Conservation (phyloP, 1,140 invertebrate species). For the Maconellicoccus hirsutus region DNA sequence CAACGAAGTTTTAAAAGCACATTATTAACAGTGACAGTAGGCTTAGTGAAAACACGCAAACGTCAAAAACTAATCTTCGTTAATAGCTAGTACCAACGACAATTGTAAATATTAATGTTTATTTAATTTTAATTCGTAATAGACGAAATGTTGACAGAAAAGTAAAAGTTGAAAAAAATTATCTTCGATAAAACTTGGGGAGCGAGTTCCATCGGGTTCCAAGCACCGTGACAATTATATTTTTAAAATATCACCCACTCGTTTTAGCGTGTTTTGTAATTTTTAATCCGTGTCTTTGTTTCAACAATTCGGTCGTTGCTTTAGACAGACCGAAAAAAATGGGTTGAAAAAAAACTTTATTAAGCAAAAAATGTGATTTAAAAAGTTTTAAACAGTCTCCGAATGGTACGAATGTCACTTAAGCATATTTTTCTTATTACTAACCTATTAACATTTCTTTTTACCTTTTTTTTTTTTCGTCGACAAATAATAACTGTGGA, state of each 20-base stretch:
- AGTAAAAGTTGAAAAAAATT: neutral
- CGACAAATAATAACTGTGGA: neutral
- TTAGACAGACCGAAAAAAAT: neutral
- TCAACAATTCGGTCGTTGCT: neutral
- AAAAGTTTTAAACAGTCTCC: conserved; percentile 15
- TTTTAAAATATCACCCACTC: conserved; percentile 12
- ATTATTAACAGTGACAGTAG: conserved; percentile 1
- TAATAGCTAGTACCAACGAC: neutral
- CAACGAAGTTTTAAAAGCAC: neutral
- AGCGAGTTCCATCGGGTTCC: conserved; percentile 17
- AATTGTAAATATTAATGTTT: conserved; percentile 10
- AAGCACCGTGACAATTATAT: conserved; percentile 20
- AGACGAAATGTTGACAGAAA: neutral
- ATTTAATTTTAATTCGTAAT: conserved; percentile 10
- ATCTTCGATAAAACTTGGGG: neutral
- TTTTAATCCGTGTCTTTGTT: conserved; percentile 15
- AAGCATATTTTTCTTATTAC: neutral
- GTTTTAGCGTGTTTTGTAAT: conserved; percentile 13
- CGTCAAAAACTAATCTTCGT: conserved; percentile 8
- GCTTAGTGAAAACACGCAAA: neutral
- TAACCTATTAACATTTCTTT: neutral
- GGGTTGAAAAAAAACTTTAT: conserved; percentile 11
- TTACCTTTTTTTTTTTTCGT: conserved; percentile 11
- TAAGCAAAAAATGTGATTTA: conserved; percentile 15
- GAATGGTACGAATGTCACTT: conserved; percentile 21